Conservation (phyloP, 2,797 vertebrate species). For the Orestias chungarensis region DNA sequence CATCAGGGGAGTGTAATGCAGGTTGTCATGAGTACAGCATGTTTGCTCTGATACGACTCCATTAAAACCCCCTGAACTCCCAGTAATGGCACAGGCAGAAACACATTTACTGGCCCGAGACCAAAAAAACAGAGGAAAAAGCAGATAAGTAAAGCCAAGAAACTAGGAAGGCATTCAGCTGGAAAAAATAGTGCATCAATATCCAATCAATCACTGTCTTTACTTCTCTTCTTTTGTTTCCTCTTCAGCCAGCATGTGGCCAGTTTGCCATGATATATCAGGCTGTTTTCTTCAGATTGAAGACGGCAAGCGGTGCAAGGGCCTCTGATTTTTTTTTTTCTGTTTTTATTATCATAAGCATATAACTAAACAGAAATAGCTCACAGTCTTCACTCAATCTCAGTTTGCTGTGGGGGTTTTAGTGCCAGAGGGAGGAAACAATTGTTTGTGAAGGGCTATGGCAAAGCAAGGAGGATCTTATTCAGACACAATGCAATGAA, state of each 20-base stretch:
- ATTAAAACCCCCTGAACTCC: slow-evolving; percentile 45
- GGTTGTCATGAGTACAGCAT: slow-evolving; percentile 64
- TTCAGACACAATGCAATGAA: slow-evolving; percentile 62
- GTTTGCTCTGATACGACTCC: slow-evolving; percentile 59
- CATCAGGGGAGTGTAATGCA: slow-evolving; percentile 67
- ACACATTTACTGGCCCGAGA: slow-evolving; percentile 27
- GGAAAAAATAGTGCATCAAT: slow-evolving; percentile 53
- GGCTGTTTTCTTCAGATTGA: slow-evolving; percentile 25
- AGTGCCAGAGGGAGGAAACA: slow-evolving; percentile 1
- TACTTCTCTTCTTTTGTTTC: slow-evolving; percentile 11
- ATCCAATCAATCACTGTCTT: slow-evolving; percentile 39
- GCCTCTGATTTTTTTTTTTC: slow-evolving; percentile 32
- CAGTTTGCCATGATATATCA: slow-evolving; percentile 13
- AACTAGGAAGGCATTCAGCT: slow-evolving; percentile 25
- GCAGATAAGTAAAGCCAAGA: slow-evolving; percentile 24
- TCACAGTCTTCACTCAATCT: slow-evolving; percentile 30
- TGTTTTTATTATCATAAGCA: slow-evolving; percentile 67
- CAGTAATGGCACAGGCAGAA: slow-evolving; percentile 35
- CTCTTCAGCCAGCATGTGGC: slow-evolving; percentile 1
- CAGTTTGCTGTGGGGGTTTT: slow-evolving; percentile 40
- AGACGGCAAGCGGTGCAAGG: slow-evolving; percentile 36
- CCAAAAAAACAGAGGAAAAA: slow-evolving; percentile 10
- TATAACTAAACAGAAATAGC: slow-evolving; percentile 65
- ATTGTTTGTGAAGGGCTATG: slow-evolving; percentile 19
- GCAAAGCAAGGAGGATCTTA: slow-evolving; percentile 53